Evolutionary conservation across 2,888 invertebrate species (phyloP), one percentile per base, ranked within the genome.

Genomic region (Leptinotarsa rubiginosa): DNA sequence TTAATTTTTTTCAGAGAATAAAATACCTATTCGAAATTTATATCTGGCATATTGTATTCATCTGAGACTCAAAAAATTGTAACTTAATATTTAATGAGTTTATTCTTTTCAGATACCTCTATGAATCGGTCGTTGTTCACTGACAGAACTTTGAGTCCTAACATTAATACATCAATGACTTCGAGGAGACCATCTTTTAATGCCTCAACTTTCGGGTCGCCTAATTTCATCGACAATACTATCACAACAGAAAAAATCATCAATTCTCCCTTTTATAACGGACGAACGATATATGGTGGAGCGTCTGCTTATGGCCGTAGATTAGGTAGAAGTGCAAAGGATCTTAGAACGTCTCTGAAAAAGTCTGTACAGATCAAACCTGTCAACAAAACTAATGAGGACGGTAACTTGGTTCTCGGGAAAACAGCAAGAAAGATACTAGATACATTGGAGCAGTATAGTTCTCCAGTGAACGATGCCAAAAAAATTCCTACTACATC

Each of bases 401-500:
- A 78, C 41, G 83, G 83, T 62, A 85, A 86, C 71, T 84, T 89
- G 41, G 88, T 89, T 15, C 90, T 94, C 86, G 94, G 95, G 84
- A 91, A 91, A 78, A 94, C 96, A 4, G 93, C 96, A 0, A 92
- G 93, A 81, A 91, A 93, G 77, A 94, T 97, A 78, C 88, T 97
- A 82, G 93, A 94, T 82, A 90, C 95, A 5, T 88, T 97, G 72
- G 95, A 96, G 85, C 92, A 93, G 81, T 95, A 94, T 87, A 93
- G 95, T 0, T 94, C 96, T 2, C 95, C 96, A 0, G 87, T 96
- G 69, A 89, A 89, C 64, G 96, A 96, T 86, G 95, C 94, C 1
- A 93, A 92, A 83, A 93, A 93, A 84, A 94, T 96, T 86, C 94
- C 95, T 3, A 80, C 89, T n/a, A 87, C 87, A 64, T 79, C 86